Base-by-base conservation (phyloP, 2,797 vertebrate species). In the Cetoscarus ocellatus region DNA sequence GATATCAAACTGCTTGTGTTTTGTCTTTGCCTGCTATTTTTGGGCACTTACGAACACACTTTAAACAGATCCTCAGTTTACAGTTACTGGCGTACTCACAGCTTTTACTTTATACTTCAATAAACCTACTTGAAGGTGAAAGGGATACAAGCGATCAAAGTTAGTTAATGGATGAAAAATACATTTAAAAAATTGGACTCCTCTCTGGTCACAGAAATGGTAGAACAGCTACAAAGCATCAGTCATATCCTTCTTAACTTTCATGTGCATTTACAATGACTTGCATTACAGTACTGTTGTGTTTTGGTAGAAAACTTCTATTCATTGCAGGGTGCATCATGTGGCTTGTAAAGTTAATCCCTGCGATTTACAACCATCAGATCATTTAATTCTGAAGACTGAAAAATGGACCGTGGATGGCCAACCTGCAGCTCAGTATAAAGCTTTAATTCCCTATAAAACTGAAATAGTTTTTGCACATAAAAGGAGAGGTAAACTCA, bases 291-390 rank as follows among this genome's bases (percentile, higher is more conserved):
- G 6, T 51, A 13, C 27, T 8, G 1, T 67, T 51, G 27, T 27
- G 27, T 4, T 49, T 55, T 43, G 40, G 12, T 27, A 52, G 34
- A 8, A n/a, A 36, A 47, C 51, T 3, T 77, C 7, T n/a, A 57
- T 61, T 17, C 52, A 10, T 57, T 63, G 38, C 44, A 2, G 7
- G 44, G 42, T 52, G 18, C 49, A 70, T 63, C 36, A 55, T 55
- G 35, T 48, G 48, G 44, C 42, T 65, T 73, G 35, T 67, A 70
- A 79, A 70, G 19, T 64, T 6, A 67, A 70, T 7, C 48, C 14
- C 17, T 54, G 19, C 8, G 43, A 55, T 70, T 60, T 53, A 69
- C 43, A 12, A 58, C 63, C 43, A 59, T 13, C 49, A 47, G 14
- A 10, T 35, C 19, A 4, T 61, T 63, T 51, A 14, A 51, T 10